These are phyloP conservation scores for Microchrysa polita DNA, from an alignment of 2,888 invertebrate genomes.

Conservation along the genomic window DNA sequence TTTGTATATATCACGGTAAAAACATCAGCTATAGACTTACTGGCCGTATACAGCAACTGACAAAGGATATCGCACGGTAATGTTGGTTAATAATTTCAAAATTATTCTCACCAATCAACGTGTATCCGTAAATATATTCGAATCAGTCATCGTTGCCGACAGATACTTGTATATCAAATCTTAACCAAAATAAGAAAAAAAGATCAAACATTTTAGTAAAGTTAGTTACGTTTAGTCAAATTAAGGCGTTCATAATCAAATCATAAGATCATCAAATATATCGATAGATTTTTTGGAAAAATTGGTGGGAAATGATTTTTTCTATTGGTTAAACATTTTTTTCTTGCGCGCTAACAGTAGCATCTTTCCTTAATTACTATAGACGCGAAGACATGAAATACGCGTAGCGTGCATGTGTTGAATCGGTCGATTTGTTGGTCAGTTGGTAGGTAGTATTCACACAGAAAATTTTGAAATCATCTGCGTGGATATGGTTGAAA, in stretches of 20 bases:
- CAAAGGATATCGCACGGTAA: constrained; percentile 44
- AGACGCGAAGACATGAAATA: neutral
- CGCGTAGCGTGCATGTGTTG: too few relatives aligned
- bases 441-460: too few relatives aligned
- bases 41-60: neutral
- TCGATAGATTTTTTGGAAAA: neutral
- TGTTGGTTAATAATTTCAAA: constrained; percentile 44
- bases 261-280: constrained; percentile 39
- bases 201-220: constrained; percentile 45
- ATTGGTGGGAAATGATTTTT: neutral
- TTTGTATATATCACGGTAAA: too few relatives aligned
- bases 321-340: neutral
- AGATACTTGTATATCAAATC: too few relatives aligned
- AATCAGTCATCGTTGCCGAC: constrained; percentile 34
- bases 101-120: constrained; percentile 43
- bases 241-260: constrained; percentile 43
- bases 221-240: constrained; percentile 48
- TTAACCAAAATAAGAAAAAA: constrained; percentile 43
- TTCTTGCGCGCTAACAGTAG: constrained; percentile 15
- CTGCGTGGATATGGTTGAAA: too few relatives aligned
- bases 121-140: constrained; percentile 39
- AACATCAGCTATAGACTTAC: too few relatives aligned
- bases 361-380: neutral
- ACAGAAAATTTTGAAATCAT: too few relatives aligned
- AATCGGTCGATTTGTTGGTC: too few relatives aligned